Conservation (phyloP, 2,113 vertebrate genomes). For the Pristiophorus japonicus region DNA sequence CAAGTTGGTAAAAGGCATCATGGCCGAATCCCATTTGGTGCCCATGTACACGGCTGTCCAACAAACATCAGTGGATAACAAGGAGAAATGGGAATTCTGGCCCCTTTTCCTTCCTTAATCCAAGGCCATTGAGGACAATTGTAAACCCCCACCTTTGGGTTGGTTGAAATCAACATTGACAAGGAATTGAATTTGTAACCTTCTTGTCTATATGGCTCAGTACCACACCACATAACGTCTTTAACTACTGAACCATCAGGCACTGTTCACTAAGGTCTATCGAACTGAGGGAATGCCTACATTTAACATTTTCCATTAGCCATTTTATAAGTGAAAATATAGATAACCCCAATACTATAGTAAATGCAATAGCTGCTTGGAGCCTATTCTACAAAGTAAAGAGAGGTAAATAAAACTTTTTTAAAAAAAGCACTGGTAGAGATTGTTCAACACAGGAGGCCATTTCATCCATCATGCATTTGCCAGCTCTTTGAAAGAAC, state of each 20-base stretch:
- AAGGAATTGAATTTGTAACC: not conserved
- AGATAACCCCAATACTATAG: not conserved
- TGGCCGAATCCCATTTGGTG: not conserved
- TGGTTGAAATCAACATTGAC: not conserved
- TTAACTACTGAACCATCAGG: not conserved
- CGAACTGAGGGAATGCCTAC: too few relatives aligned
- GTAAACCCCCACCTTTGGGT: not conserved
- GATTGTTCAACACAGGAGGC: not conserved
- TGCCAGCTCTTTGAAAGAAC: too few relatives aligned
- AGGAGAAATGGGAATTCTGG: not conserved
- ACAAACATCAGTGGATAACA: not conserved
- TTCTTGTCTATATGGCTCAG: not conserved
- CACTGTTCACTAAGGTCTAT: not conserved
- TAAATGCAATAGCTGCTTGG: not conserved
- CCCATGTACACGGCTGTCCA: not conserved
- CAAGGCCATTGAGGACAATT: not conserved
- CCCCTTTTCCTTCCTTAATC: not conserved
- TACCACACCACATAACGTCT: too few relatives aligned
- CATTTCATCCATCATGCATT: too few relatives aligned
- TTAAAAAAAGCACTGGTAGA: not conserved
- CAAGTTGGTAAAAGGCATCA: not conserved
- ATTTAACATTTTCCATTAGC: not conserved
- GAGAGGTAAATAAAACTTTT: not conserved
- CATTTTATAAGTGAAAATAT: not conserved
- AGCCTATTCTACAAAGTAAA: not conserved